These are phyloP conservation scores for Brachymystax lenok DNA, from an alignment of 2,797 vertebrate species.

Conservation along the genomic window DNA sequence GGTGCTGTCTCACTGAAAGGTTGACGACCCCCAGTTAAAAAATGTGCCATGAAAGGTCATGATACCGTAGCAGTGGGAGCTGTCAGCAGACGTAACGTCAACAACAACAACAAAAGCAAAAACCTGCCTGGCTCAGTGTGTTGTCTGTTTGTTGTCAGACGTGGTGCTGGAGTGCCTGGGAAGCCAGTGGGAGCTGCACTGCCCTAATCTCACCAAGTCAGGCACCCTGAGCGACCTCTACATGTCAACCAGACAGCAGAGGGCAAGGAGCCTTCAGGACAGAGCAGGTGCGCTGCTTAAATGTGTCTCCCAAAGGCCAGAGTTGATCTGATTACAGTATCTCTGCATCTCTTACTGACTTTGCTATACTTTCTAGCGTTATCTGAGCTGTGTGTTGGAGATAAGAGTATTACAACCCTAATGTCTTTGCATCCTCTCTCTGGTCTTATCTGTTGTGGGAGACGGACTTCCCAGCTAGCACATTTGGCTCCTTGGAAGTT, in stretches of 20 bases:
- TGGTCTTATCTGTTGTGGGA: not conserved
- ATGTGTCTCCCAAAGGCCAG: not conserved
- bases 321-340: not conserved
- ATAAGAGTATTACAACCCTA: not conserved
- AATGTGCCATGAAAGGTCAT: not conserved
- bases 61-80: not conserved
- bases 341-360: not conserved
- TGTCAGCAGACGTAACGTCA: not conserved
- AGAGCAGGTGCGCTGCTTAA: conserved; percentile 21
- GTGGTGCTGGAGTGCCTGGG: not conserved
- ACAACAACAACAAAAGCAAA: not conserved
- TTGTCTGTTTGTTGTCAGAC: not conserved
- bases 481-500: too few species aligned
- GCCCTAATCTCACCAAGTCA: conserved; percentile 58
- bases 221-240: conserved; percentile 56
- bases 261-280: conserved; percentile 6
- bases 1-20: not conserved
- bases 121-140: not conserved
- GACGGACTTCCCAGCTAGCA: not conserved
- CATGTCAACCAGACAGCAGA: conserved; percentile 26
- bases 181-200: conserved; percentile 59
- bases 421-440: not conserved
- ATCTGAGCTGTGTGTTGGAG: not conserved
- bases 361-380: not conserved
- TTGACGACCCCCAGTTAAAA: not conserved